Evolutionary conservation across 2,797 vertebrate genomes (phyloP).

Genomic region (Scarus forsteni): DNA sequence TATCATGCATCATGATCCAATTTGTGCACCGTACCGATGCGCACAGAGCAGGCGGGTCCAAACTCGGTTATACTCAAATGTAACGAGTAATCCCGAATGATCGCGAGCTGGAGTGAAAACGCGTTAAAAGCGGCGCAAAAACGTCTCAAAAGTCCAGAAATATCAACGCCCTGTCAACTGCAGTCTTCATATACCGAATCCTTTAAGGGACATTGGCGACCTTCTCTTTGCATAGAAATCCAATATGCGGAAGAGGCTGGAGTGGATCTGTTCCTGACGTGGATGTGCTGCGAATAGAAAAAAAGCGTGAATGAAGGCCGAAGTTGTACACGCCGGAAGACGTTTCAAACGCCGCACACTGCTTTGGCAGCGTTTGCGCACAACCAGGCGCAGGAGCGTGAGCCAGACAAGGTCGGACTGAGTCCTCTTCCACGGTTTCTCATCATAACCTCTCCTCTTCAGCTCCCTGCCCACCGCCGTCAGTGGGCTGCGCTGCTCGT

Average conservation of each 20-base stretch:
- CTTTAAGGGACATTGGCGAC: slow-evolving; percentile 61
- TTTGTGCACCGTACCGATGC: slow-evolving; percentile 24
- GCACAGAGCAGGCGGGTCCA: slow-evolving; percentile 32
- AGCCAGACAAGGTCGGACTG: slow-evolving; percentile 78
- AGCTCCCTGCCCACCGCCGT: slow-evolving; percentile 62
- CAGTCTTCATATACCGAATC: slow-evolving; percentile 66
- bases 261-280: slow-evolving; percentile 63
- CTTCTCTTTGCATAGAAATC: slow-evolving; percentile 76
- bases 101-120: slow-evolving; percentile 28
- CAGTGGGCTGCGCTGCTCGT: slow-evolving; percentile 54
- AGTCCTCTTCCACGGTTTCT: slow-evolving; percentile 60
- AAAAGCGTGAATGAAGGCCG: slow-evolving; percentile 60
- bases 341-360: slow-evolving; percentile 47
- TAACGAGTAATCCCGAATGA: slow-evolving; percentile 39
- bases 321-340: slow-evolving; percentile 53
- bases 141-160: slow-evolving; percentile 47
- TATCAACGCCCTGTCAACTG: slow-evolving; percentile 49
- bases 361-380: slow-evolving; percentile 60
- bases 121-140: slow-evolving; percentile 37
- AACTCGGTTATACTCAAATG: slow-evolving; percentile 35
- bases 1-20: slow-evolving; percentile 57
- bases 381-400: slow-evolving; percentile 57
- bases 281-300: slow-evolving; percentile 43
- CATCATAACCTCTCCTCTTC: slow-evolving; percentile 56
- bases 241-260: slow-evolving; percentile 82